These are phyloP conservation scores for Mesoclemmys tuberculata DNA, from an alignment of 2,113 vertebrate genomes.

Conservation along the genomic window DNA sequence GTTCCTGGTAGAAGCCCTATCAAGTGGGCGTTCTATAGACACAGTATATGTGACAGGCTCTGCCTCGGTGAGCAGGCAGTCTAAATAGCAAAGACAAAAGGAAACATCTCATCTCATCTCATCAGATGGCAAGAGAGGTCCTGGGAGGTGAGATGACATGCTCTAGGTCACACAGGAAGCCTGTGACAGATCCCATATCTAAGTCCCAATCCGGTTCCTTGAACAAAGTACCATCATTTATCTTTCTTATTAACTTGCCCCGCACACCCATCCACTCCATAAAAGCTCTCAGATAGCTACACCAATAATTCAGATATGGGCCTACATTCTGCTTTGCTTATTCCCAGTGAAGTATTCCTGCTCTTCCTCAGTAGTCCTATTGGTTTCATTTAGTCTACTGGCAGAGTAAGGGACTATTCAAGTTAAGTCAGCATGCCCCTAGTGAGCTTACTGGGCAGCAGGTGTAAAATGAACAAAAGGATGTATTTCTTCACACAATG, in stretches of 20 bases:
- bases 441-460: neutral
- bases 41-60: neutral
- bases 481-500: too few relatives aligned
- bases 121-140: neutral
- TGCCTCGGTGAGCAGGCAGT: neutral
- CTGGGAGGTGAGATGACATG: neutral
- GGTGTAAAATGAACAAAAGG: too few relatives aligned
- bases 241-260: neutral
- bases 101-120: neutral
- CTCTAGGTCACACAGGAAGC: neutral
- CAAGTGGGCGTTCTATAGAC: neutral
- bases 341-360: accelerated
- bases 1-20: neutral
- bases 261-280: too few relatives aligned
- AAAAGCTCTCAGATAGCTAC: neutral
- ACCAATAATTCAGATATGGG: neutral
- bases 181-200: neutral
- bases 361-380: neutral
- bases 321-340: neutral
- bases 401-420: neutral
- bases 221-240: neutral
- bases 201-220: neutral
- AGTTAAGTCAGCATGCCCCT: neutral
- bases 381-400: neutral
- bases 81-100: neutral